Evolutionary conservation across 1,140 invertebrate genomes (phyloP).

Genomic region (Mylabris phalerata): DNA sequence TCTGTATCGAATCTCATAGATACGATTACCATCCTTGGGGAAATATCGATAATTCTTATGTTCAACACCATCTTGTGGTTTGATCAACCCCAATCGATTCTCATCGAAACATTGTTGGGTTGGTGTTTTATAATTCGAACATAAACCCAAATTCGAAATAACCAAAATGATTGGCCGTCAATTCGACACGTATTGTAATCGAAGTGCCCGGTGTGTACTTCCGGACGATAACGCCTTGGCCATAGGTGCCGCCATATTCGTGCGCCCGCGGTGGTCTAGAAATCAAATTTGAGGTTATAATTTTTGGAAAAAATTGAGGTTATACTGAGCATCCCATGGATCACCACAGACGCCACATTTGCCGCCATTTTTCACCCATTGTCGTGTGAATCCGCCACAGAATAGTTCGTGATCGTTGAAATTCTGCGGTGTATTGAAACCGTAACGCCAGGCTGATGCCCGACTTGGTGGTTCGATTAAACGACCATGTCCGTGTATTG

Average conservation of each 20-base stretch:
- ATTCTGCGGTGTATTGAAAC: slow-evolving; percentile 66
- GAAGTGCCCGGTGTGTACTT: slow-evolving; percentile 60
- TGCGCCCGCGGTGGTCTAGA: slow-evolving; percentile 62
- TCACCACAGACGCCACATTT: slow-evolving; percentile 88
- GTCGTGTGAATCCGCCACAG: slow-evolving; percentile 77
- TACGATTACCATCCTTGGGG: slow-evolving; percentile 66
- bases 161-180: slow-evolving; percentile 75
- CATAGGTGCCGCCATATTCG: slow-evolving; percentile 79
- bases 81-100: slow-evolving; percentile 53
- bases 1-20: slow-evolving; percentile 59
- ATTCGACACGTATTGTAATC: slow-evolving; percentile 66
- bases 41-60: slow-evolving; percentile 52
- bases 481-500: slow-evolving; percentile 59
- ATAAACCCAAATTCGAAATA: slow-evolving; percentile 85
- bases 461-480: slow-evolving; percentile 79
- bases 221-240: slow-evolving; percentile 69
- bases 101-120: slow-evolving; percentile 72
- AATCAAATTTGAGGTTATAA: slow-evolving; percentile 19
- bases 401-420: slow-evolving; percentile 88
- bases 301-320: slow-evolving; percentile 17
- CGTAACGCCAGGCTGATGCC: slow-evolving; percentile 73
- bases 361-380: slow-evolving; percentile 64
- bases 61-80: slow-evolving; percentile 39
- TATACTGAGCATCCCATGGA: slow-evolving; percentile 60
- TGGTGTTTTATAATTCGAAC: slow-evolving; percentile 54